Percentiles rank a stretch among this genome's conserved stretches.
Evolutionary conservation across 2,888 invertebrate genomes (phyloP).

Genomic region (Notodromas monacha): DNA sequence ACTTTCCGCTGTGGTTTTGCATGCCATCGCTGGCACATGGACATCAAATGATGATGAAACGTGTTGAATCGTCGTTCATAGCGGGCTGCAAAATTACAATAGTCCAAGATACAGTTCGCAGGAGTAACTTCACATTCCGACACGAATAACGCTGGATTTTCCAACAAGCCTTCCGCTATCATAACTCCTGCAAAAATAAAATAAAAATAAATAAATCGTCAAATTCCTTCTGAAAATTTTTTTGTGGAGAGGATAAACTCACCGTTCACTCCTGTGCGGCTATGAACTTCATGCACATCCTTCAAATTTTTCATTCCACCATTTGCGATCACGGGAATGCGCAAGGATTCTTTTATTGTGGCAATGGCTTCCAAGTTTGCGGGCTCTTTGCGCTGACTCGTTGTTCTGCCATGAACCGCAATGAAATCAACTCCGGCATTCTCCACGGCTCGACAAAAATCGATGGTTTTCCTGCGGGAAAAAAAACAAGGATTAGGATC

Average conservation of each 20-base stretch:
- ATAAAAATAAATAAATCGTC: neutral
- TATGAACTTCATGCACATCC: slow-evolving; percentile 33
- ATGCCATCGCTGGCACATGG: slow-evolving; percentile 51
- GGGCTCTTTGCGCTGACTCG: slow-evolving; percentile 34
- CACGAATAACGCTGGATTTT: neutral
- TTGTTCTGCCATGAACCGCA: slow-evolving; percentile 69
- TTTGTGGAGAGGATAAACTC: no score
- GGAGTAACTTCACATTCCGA: slow-evolving; percentile 30
- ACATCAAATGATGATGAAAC: slow-evolving; percentile 83
- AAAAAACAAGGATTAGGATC: neutral
- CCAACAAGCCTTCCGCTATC: neutral
- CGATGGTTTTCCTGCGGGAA: slow-evolving; percentile 26
- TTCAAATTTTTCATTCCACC: slow-evolving; percentile 43
- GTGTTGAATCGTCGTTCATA: slow-evolving; percentile 28
- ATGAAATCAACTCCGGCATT: slow-evolving; percentile 57
- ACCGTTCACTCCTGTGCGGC: slow-evolving; percentile 31
- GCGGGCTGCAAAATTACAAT: no score
- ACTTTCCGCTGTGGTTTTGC: neutral
- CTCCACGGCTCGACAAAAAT: slow-evolving; percentile 43
- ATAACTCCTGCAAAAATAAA: neutral
- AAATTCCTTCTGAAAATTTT: no score
- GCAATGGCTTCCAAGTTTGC: slow-evolving; percentile 32
- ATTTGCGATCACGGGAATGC: slow-evolving; percentile 61
- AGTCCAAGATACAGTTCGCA: slow-evolving; percentile 33
- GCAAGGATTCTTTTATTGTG: slow-evolving; percentile 31